Evolutionary conservation across 2,113 vertebrate species (phyloP), one percentile per base, ranked within the genome.

Genomic region (Thoracochromis brauschi): DNA sequence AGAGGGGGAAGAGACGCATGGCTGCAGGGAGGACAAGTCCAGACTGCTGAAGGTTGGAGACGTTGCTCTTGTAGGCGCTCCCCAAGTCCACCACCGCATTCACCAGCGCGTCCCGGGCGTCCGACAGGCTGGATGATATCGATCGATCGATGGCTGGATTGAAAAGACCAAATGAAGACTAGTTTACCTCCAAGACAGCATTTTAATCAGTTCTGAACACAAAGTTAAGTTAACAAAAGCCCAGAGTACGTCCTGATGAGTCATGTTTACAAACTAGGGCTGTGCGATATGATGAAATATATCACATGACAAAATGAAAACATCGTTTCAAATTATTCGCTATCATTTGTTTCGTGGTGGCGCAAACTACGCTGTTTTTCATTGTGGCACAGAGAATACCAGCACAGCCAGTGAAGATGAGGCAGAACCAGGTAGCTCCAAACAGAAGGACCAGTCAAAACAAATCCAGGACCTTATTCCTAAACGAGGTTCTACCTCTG

Each of bases 101-200:
- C 58, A 98, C 96, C 93, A 99, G 95, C 11, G 99, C 98, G 47
- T 99, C 99, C 85, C 98, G 97, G 26, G 99, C 98, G 68, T 99
- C 99, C 0, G 97, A 95, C 51, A 99, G 96, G 78, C 97, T 98
- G 79, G 98, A 99, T 0, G 98, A 97, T 84, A 99, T 81, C 0
- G 98, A 98, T 78, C 99, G 97, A 94, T 99, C 99, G 82, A 99
- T 98, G 80, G 99, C 99, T 99, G 89, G 14, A 84, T 82, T 0
- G 57, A 4, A 55, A 60, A 47, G 13, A 82, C 8, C 10, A 17
- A 5, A 38, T 7, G 1, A 19, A 33, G 8, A 12, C 8, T 24
- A 49, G 26, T n/a, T 73, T 2, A 45, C 4, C 40, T 47, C 40
- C 68, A 19, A 75, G 24, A 73, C 21, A 17, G 40, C 21, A 10